These are phyloP conservation scores for Neria commutata DNA, from an alignment of 2,888 invertebrate genomes.

Conservation along the genomic window DNA sequence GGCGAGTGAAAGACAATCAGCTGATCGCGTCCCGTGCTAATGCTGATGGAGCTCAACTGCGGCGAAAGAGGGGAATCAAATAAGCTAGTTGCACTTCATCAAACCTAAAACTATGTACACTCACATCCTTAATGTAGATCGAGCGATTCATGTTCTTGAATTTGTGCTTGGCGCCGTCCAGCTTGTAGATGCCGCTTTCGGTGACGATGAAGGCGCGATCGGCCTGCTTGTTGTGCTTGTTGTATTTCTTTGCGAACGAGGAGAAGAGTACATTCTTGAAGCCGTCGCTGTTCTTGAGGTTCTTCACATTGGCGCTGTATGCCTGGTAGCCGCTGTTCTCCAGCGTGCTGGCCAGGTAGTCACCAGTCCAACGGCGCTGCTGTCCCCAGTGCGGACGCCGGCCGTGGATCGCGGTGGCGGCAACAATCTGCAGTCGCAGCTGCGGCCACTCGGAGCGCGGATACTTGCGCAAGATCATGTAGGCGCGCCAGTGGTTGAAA, in stretches of 20 bases:
- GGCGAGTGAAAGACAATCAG: constrained; percentile 85
- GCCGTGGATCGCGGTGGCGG: constrained; percentile 74
- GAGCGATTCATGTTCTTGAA: constrained; percentile 88
- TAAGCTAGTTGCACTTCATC: neutral
- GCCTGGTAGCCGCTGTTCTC: constrained; percentile 73
- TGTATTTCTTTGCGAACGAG: constrained; percentile 59
- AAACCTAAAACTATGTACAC: constrained; percentile 6
- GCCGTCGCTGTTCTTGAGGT: constrained; percentile 71
- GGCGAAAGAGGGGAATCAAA: neutral
- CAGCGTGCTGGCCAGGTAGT: constrained; percentile 73
- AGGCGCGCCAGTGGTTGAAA: constrained; percentile 86
- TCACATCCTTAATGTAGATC: constrained; percentile 77
- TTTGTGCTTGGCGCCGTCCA: constrained; percentile 76
- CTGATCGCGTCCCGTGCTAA: constrained; percentile 86
- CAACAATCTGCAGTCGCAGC: constrained; percentile 78
- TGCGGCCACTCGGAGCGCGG: constrained; percentile 88
- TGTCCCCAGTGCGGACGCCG: constrained; percentile 73
- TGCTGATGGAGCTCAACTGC: constrained; percentile 81
- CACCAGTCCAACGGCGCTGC: constrained; percentile 80
- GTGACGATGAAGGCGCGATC: constrained; percentile 90
- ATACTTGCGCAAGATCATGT: constrained; percentile 80
- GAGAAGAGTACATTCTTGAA: constrained; percentile 66
- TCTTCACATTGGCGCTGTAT: constrained; percentile 72
- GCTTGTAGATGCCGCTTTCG: constrained; percentile 82
- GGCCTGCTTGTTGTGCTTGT: constrained; percentile 74